These are phyloP conservation scores for Heterodera schachtii DNA, from an alignment of 1,140 invertebrate species.

Conservation along the genomic window DNA sequence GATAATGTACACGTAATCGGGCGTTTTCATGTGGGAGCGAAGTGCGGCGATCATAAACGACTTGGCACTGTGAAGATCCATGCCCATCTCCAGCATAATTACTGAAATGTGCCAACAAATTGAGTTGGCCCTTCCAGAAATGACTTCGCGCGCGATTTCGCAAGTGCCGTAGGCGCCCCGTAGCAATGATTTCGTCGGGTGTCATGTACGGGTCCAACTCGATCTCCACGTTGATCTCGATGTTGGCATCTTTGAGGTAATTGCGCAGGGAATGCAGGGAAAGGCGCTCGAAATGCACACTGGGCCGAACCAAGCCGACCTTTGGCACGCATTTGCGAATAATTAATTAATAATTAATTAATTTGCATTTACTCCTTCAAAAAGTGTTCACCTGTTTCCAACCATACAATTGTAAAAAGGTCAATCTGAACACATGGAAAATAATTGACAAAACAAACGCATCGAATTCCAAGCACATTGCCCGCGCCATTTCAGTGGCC, in stretches of 20 bases:
- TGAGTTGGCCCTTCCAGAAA: neutral
- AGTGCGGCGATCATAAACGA: constrained; percentile 58
- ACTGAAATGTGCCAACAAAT: constrained; percentile 12
- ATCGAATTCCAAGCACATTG: constrained; percentile 39
- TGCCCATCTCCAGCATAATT: constrained; percentile 57
- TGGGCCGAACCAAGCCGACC: constrained; percentile 56
- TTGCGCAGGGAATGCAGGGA: constrained; percentile 57
- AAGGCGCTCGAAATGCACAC: constrained; percentile 52
- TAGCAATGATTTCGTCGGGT: constrained; percentile 57
- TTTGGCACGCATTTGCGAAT: neutral
- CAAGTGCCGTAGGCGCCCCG: constrained; percentile 52
- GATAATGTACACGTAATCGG: constrained; percentile 63
- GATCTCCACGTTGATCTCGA: constrained; percentile 56
- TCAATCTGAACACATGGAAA: neutral
- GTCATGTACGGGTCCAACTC: constrained; percentile 60
- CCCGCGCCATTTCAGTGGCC: constrained; percentile 62
- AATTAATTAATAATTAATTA: no score
- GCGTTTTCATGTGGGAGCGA: constrained; percentile 56
- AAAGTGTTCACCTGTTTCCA: constrained; percentile 56
- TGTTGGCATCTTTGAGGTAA: constrained; percentile 55
- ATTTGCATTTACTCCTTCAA: neutral
- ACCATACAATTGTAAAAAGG: constrained; percentile 58
- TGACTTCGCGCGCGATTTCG: constrained; percentile 49
- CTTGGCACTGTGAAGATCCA: constrained; percentile 58
- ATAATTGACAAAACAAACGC: no score